Conservation (phyloP, 2,888 invertebrate species). For the Reticulitermes lucifugus region DNA sequence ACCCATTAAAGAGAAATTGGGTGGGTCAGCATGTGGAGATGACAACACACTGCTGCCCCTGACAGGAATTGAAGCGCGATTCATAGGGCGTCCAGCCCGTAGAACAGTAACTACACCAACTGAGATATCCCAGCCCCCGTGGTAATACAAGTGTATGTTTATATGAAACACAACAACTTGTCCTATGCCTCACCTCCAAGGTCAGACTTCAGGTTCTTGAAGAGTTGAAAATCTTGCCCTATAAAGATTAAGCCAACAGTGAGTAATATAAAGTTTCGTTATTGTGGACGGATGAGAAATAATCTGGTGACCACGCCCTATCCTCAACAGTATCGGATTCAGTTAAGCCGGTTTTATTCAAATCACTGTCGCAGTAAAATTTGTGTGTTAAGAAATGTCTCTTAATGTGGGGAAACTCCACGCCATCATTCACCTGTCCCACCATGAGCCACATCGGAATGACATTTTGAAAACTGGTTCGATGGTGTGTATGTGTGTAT, state of each 20-base stretch:
- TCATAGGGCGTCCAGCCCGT: too few relatives aligned
- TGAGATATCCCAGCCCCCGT: too few relatives aligned
- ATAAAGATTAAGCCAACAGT: slow-evolving; percentile 31
- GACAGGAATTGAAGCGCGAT: too few relatives aligned
- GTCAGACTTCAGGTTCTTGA: slow-evolving; percentile 27
- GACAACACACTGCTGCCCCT: too few relatives aligned
- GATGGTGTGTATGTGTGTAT: neutral
- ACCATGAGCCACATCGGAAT: slow-evolving; percentile 27
- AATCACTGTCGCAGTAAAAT: slow-evolving; percentile 25
- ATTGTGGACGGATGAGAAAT: slow-evolving; percentile 34
- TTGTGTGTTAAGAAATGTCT: slow-evolving; percentile 30
- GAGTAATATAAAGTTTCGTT: slow-evolving; percentile 28
- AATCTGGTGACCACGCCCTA: slow-evolving; percentile 38
- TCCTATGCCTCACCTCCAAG: slow-evolving; percentile 17
- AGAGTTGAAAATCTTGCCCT: slow-evolving; percentile 31
- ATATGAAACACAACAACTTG: neutral
- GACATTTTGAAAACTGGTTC: slow-evolving; percentile 44
- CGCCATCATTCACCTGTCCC: slow-evolving; percentile 48
- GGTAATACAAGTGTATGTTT: too few relatives aligned
- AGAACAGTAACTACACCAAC: too few relatives aligned
- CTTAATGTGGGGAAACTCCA: slow-evolving; percentile 47
- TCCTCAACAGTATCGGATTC: slow-evolving; percentile 28
- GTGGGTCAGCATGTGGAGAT: too few relatives aligned
- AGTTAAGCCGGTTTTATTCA: slow-evolving; percentile 42
- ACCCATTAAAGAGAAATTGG: too few relatives aligned